Percentiles rank a stretch among this genome's conserved stretches.
Conservation (phyloP, 2,888 invertebrate species). For the Thysanoteuthis rhombus region DNA sequence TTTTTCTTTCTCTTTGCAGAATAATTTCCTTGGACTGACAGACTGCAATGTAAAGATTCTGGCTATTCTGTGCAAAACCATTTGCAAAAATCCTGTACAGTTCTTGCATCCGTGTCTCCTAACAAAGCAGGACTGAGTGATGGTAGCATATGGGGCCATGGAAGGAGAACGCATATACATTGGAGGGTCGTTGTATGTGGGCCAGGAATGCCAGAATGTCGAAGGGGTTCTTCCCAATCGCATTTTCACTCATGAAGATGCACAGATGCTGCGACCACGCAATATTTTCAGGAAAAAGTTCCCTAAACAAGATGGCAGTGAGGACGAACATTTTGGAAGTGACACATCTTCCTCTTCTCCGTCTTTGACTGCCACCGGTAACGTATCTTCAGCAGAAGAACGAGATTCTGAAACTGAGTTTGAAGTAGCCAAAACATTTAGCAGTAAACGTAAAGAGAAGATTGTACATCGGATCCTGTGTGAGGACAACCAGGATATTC, state of each 20-base stretch:
- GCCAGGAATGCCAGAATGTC: background rate
- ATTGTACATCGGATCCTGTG: conserved; percentile 23
- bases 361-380: background rate
- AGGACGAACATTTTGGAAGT: background rate
- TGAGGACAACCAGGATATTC: conserved; percentile 19
- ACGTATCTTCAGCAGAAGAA: background rate
- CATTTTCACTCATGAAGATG: conserved; percentile 25
- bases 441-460: conserved; percentile 15
- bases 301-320: background rate
- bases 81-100: background rate
- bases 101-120: background rate
- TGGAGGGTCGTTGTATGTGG: conserved; percentile 18
- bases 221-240: conserved; percentile 25
- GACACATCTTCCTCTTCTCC: background rate
- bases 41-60: background rate
- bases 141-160: conserved; percentile 26
- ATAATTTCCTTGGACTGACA: background rate
- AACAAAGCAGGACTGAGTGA: background rate
- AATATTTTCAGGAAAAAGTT: conserved; percentile 16
- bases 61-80: background rate
- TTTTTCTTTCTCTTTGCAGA: background rate
- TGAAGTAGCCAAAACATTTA: background rate
- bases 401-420: background rate
- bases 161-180: conserved; percentile 29
- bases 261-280: conserved; percentile 15